A percentile compares a stretch with the other conserved stretches of the same genome.
Conservation (phyloP, 2,797 vertebrate species). For the Myripristis murdjan region DNA sequence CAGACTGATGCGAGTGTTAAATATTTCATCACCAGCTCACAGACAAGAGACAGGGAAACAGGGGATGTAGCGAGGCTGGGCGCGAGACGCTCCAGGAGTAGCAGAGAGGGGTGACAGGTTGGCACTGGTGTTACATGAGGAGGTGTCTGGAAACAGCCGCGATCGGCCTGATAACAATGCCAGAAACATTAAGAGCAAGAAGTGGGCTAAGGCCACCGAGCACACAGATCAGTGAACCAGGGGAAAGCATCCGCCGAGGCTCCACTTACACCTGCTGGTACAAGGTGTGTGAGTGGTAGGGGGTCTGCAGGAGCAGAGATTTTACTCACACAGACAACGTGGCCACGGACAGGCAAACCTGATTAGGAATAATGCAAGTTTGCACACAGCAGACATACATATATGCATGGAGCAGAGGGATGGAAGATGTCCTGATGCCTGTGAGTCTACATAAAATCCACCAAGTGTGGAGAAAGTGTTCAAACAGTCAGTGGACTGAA, state of each 20-base stretch:
- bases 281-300: conserved; percentile 58
- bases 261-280: conserved; percentile 64
- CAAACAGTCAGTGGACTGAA: conserved; percentile 33
- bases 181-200: conserved; percentile 38
- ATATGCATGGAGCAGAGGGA: conserved; percentile 48
- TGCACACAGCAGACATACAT: conserved; percentile 58
- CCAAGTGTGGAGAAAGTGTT: conserved; percentile 2
- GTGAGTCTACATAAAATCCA: conserved; percentile 26
- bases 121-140: conserved; percentile 58
- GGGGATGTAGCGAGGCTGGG: conserved; percentile 32
- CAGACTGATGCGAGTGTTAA: conserved; percentile 70
- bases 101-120: conserved; percentile 64
- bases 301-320: conserved; percentile 22
- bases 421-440: not conserved
- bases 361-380: conserved; percentile 42
- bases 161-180: conserved; percentile 44
- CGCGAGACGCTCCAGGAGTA: conserved; percentile 52
- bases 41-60: conserved; percentile 34
- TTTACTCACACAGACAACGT: conserved; percentile 42
- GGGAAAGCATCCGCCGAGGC: conserved; percentile 22
- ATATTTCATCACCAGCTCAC: conserved; percentile 78
- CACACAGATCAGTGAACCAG: conserved; percentile 35
- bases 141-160: conserved; percentile 72
- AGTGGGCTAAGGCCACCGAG: conserved; percentile 35
- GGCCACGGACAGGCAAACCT: conserved; percentile 35